phyloP scores from a whole-genome alignment of 2,113 vertebrate genomes.

The Acinonyx jubatus region DNA sequence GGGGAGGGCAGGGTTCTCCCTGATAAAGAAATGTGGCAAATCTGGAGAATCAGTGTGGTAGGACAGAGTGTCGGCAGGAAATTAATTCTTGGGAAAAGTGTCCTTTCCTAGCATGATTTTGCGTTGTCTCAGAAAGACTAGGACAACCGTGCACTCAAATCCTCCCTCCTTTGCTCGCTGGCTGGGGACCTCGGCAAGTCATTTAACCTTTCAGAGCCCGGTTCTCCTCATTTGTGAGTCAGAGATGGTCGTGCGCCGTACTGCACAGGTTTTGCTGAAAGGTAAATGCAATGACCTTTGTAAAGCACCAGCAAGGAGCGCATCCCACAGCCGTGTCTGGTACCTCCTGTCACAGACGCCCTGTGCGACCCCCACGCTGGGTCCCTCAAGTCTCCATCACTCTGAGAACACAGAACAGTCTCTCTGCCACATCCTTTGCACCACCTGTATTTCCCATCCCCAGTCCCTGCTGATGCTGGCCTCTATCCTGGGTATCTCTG shows the following conservation, averaged over 20 bases:
- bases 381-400: not conserved
- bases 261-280: not conserved
- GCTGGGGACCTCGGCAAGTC: not conserved
- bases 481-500: not conserved
- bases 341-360: not conserved
- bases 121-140: not conserved
- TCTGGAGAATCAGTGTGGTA: not conserved
- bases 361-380: accelerated
- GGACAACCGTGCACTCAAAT: not conserved
- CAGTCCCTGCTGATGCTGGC: not conserved
- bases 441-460: not conserved
- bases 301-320: not conserved
- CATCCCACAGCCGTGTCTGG: not conserved
- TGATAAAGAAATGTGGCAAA: not conserved
- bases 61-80: not conserved
- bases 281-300: not conserved
- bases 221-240: not conserved
- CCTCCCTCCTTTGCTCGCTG: not conserved
- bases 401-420: not conserved
- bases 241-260: not conserved
- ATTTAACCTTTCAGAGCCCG: not conserved
- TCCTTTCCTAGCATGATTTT: not conserved
- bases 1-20: accelerated
- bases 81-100: not conserved
- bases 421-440: not conserved